Percentiles rank a stretch among this genome's conserved stretches.
Evolutionary conservation across 1,140 invertebrate species (phyloP).

Genomic region (Drosophila sproati): DNA sequence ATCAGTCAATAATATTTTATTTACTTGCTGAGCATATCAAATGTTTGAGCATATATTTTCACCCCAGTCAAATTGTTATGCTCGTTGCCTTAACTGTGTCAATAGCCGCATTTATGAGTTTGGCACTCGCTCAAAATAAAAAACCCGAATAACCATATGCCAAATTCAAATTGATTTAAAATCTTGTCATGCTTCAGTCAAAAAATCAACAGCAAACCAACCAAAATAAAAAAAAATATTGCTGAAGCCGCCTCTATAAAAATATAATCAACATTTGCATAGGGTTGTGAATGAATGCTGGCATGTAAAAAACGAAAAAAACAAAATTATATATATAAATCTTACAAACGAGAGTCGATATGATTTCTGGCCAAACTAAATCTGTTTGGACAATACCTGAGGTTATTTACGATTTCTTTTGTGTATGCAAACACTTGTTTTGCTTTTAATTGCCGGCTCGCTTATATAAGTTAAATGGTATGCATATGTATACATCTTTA

Average conservation of each 20-base stretch:
- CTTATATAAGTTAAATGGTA: slow-evolving; percentile 55
- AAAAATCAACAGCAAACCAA: slow-evolving; percentile 51
- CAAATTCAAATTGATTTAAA: slow-evolving; percentile 77
- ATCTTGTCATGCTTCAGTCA: slow-evolving; percentile 79
- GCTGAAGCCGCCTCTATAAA: slow-evolving; percentile 33
- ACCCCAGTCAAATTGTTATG: slow-evolving; percentile 56
- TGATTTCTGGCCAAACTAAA: slow-evolving; percentile 47
- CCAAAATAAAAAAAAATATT: slow-evolving; percentile 33
- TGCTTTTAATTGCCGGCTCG: slow-evolving; percentile 65
- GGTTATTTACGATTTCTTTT: slow-evolving; percentile 66
- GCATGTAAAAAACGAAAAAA: slow-evolving; percentile 15
- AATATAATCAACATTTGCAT: slow-evolving; percentile 64
- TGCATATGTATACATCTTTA: slow-evolving; percentile 23
- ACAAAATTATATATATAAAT: neutral
- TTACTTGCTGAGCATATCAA: slow-evolving; percentile 7
- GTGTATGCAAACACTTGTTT: slow-evolving; percentile 64
- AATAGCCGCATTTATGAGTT: slow-evolving; percentile 76
- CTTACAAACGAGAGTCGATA: slow-evolving; percentile 38
- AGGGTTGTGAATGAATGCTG: slow-evolving; percentile 63
- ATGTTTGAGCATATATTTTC: slow-evolving; percentile 47
- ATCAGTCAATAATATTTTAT: slow-evolving; percentile 7
- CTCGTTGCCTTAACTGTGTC: slow-evolving; percentile 68
- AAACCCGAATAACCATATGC: slow-evolving; percentile 21
- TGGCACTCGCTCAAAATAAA: slow-evolving; percentile 40
- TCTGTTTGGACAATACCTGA: slow-evolving; percentile 23